Conservation (phyloP, 2,113 vertebrate species). For the Phodopus roborovskii region DNA sequence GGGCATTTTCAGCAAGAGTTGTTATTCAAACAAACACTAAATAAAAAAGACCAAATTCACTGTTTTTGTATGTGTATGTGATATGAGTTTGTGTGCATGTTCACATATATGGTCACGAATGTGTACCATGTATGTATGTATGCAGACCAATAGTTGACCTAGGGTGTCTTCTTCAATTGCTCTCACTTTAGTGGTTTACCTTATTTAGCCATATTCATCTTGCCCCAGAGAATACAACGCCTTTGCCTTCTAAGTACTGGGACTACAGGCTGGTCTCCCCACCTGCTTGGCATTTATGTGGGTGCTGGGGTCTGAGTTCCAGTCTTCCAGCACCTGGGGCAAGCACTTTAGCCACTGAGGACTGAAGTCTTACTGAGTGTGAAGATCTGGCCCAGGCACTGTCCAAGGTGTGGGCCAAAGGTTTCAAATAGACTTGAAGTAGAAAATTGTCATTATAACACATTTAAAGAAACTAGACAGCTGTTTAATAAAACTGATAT, state of each 20-base stretch:
- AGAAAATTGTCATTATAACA: not conserved
- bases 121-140: not conserved
- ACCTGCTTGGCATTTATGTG: no score
- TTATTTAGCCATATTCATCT: not conserved
- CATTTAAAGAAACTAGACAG: not conserved
- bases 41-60: not conserved
- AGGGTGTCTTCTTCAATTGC: no score
- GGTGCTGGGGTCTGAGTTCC: not conserved
- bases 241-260: no score
- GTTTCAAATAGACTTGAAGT: slow-evolving; percentile 26
- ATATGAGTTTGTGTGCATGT: not conserved
- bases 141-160: not conserved
- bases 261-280: not conserved
- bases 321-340: no score
- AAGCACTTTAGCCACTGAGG: not conserved
- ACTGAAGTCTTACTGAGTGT: not conserved
- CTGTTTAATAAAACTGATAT: not conserved
- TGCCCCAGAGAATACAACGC: not conserved
- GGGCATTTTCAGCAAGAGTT: not conserved
- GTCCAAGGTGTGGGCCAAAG: not conserved
- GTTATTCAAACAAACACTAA: not conserved
- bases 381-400: not conserved
- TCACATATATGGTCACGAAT: not conserved
- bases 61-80: not conserved
- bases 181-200: not conserved